These are phyloP conservation scores for Leptinotarsa juncta DNA, from an alignment of 2,888 invertebrate genomes.

Conservation along the genomic window DNA sequence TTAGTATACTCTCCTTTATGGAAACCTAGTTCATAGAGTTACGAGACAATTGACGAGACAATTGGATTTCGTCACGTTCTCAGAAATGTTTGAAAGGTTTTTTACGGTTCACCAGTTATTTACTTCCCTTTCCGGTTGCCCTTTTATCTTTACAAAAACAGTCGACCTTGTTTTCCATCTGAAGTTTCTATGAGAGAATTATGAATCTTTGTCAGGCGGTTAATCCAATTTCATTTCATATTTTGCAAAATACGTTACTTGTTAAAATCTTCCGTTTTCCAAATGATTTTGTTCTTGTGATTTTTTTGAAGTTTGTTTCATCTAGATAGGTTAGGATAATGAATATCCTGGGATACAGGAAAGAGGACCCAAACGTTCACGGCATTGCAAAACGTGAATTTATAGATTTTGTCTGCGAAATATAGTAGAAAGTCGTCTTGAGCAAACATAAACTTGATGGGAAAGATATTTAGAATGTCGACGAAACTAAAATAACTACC, in stretches of 20 bases:
- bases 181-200: neutral
- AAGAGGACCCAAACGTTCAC: too few species aligned
- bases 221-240: neutral
- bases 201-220: neutral
- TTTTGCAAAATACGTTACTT: neutral
- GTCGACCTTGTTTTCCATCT: neutral
- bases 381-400: too few species aligned
- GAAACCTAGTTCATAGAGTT: neutral
- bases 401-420: too few species aligned
- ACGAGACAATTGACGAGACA: slow-evolving; percentile 11
- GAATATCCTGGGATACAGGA: too few species aligned
- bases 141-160: neutral
- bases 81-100: slow-evolving; percentile 12
- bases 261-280: neutral
- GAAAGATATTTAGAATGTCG: too few species aligned
- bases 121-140: slow-evolving; percentile 9
- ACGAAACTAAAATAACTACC: too few species aligned
- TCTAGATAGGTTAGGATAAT: too few species aligned
- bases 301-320: neutral
- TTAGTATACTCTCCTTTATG: neutral
- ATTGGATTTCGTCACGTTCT: slow-evolving; percentile 15
- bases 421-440: too few species aligned
- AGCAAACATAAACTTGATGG: too few species aligned
- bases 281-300: neutral
- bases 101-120: slow-evolving; percentile 1